These are phyloP conservation scores for Eptesicus fuscus DNA, from an alignment of 2,113 vertebrate species.

Conservation along the genomic window DNA sequence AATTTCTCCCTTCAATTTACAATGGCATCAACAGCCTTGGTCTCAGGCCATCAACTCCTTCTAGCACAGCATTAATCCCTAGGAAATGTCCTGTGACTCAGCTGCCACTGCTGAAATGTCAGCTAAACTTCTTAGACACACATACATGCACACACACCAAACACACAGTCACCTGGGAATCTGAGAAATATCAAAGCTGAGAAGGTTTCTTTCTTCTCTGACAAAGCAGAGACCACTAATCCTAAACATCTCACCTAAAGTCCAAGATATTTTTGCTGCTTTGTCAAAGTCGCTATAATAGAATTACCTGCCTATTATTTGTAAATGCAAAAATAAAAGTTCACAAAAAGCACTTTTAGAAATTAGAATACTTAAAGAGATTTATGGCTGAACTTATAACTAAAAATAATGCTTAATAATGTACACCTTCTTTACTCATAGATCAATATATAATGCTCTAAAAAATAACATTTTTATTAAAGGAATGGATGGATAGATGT, in stretches of 20 bases:
- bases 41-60: slow-evolving; percentile 59
- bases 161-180: neutral
- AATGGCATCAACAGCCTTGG: slow-evolving; percentile 42
- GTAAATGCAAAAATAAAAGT: neutral
- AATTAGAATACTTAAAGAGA: neutral
- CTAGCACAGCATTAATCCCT: slow-evolving; percentile 41
- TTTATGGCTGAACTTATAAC: neutral
- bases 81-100: slow-evolving; percentile 55
- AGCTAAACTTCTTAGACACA: neutral
- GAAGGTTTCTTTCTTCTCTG: neutral
- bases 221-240: neutral
- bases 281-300: neutral
- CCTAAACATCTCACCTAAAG: neutral
- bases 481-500: neutral
- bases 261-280: neutral
- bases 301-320: neutral
- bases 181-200: neutral
- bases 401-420: neutral
- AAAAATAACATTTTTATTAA: neutral
- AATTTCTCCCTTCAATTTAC: slow-evolving; percentile 54
- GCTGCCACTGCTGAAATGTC: slow-evolving; percentile 9
- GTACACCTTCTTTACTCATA: neutral
- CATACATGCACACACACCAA: neutral
- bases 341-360: neutral
- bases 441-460: neutral